Evolutionary conservation across 2,113 vertebrate species (phyloP).

Genomic region (Halichoerus grypus): DNA sequence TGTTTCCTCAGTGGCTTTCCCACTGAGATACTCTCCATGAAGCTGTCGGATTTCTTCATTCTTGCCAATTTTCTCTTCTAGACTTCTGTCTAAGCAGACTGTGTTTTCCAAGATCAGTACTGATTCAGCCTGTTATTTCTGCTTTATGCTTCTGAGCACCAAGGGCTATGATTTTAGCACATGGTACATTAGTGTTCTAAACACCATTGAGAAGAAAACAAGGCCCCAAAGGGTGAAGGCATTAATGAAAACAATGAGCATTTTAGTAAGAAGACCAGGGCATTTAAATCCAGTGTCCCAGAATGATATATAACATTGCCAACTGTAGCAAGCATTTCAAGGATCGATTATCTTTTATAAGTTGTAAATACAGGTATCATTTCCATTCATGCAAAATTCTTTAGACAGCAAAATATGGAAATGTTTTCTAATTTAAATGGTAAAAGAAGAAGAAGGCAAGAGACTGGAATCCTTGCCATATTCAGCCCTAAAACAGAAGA

Average conservation of each 20-base stretch:
- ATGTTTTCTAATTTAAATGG: conserved; percentile 77
- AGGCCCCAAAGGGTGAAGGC: conserved; percentile 55
- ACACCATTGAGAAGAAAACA: conserved; percentile 74
- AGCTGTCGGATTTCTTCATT: conserved; percentile 76
- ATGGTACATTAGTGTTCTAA: conserved; percentile 68
- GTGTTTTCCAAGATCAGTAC: conserved; percentile 73
- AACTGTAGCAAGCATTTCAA: conserved; percentile 20
- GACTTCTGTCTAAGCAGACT: conserved; percentile 76
- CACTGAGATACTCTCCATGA: conserved; percentile 75
- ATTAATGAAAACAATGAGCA: conserved; percentile 55
- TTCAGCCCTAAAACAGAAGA: conserved; percentile 79
- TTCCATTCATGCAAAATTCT: conserved; percentile 59
- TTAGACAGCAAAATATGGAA: conserved; percentile 72
- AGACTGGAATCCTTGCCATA: conserved; percentile 71
- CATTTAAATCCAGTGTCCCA: conserved; percentile 17
- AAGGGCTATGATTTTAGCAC: conserved; percentile 70
- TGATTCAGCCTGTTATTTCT: conserved; percentile 79
- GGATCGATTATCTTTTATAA: conserved; percentile 23
- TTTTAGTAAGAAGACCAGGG: conserved; percentile 40
- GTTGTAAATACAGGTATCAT: conserved; percentile 69
- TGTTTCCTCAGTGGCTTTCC: conserved; percentile 71
- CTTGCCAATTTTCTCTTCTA: conserved; percentile 76
- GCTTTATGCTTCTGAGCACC: conserved; percentile 64
- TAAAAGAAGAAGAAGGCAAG: conserved; percentile 74
- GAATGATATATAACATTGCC: conserved; percentile 13